Evolutionary conservation across 2,888 invertebrate genomes (phyloP), one percentile per base, ranked within the genome.

Genomic region (Cenopis cana): DNA sequence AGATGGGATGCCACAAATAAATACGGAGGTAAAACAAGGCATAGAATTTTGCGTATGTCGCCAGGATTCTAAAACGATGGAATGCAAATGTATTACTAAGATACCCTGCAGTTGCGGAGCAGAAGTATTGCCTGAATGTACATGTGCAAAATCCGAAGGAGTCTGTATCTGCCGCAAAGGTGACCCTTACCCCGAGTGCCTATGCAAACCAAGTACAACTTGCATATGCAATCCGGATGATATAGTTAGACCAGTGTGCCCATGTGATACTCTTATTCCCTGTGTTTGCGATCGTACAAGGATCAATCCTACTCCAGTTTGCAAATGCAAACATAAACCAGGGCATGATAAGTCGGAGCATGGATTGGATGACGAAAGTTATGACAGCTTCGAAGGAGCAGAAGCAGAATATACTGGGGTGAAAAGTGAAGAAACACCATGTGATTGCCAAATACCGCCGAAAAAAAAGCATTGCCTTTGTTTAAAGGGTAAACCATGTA

Each of bases 71-170:
- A 77, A 82, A 62, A 59, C 65, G 59, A 88, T 88, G 11, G 76
- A 84, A 75, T 93, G 93, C 74, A 76, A 78, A 24, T 93, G 93
- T 76, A 78, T 76, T 70, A 72, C 77, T 8, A 86, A 86, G 76
- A 72, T 89, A 49, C 89, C 90, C 14, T 93, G 93, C 72, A 76
- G 78, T 54, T 93, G 93, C 80, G 90, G 90, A 68, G 86, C 87
- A 1, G 88, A 86, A 81, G 78, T 75, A 33, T 70, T 73, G 52
- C 74, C 74, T 14, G 84, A 87, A 75, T 93, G 93, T 75, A 83
- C 76, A n/a, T 93, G 93, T 74, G 71, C 72, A 3, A 70, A 84
- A 69, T 75, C 79, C 20, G 76, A 86, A 76, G 76, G 84, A 11
- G 84, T 93, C 66, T 93, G 93, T 71, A 76, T 87, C 69, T 93